Evolutionary conservation across 2,113 vertebrate genomes (phyloP).

Genomic region (Piprites chloris): DNA sequence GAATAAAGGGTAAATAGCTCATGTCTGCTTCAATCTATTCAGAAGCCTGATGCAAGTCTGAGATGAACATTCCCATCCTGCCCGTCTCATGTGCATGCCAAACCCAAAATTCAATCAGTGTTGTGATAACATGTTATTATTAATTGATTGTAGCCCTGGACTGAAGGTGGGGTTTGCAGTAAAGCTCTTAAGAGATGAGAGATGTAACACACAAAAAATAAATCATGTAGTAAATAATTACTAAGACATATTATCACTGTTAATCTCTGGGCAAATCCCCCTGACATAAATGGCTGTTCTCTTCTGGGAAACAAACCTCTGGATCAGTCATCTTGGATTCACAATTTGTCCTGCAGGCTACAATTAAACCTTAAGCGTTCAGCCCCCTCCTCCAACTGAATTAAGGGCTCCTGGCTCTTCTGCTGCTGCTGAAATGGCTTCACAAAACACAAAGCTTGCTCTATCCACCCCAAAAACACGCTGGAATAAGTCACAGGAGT

Average conservation of each 20-base stretch:
- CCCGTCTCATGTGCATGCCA: not conserved
- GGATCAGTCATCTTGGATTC: not conserved
- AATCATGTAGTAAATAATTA: slow-evolving; percentile 50
- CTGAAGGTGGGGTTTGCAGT: not conserved
- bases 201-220: slow-evolving; percentile 8
- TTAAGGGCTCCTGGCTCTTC: not conserved
- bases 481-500: not conserved
- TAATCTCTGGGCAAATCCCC: slow-evolving; percentile 48
- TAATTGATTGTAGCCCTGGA: slow-evolving; percentile 10
- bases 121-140: not conserved
- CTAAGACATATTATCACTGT: slow-evolving; percentile 29
- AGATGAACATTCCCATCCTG: not conserved
- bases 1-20: slow-evolving; percentile 43
- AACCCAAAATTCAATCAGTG: not conserved
- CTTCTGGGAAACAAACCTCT: slow-evolving; percentile 17
- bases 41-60: not conserved
- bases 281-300: not conserved
- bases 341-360: not conserved
- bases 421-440: not conserved
- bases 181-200: slow-evolving; percentile 27
- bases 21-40: not conserved
- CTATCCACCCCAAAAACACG: not conserved
- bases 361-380: slow-evolving; percentile 8
- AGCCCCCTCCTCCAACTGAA: not conserved
- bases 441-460: not conserved